phyloP scores from a whole-genome alignment of 2,113 vertebrate genomes.

The Condylura cristata region DNA sequence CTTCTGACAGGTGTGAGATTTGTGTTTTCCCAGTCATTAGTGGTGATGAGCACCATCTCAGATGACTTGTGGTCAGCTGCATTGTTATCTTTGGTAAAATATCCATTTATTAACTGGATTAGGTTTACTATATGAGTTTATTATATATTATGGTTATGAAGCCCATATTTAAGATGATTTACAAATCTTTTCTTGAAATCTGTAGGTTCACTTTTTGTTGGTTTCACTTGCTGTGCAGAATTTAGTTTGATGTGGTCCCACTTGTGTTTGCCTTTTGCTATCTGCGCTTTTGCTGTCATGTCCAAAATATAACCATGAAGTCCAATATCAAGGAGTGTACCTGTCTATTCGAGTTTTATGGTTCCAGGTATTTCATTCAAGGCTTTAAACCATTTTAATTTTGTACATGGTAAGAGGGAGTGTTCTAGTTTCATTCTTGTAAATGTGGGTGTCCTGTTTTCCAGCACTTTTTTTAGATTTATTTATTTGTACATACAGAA shows the following conservation, averaged over 20 bases:
- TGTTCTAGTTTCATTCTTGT: neutral
- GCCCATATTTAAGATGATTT: neutral
- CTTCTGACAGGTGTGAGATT: neutral
- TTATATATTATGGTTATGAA: neutral
- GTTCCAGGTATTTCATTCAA: neutral
- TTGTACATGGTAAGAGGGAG: neutral
- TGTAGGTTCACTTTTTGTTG: neutral
- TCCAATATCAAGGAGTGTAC: neutral
- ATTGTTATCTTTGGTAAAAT: neutral
- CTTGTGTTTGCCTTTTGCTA: no score
- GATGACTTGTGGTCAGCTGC: no score
- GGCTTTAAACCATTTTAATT: neutral
- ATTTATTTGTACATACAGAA: no score
- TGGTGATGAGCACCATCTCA: no score
- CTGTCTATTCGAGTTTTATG: neutral
- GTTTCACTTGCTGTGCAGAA: neutral
- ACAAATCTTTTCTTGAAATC: neutral
- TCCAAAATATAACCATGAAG: neutral
- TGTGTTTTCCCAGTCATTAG: no score
- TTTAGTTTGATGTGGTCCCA: neutral
- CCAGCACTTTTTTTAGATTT: neutral
- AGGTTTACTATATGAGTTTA: neutral
- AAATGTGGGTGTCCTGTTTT: neutral
- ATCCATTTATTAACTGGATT: neutral
- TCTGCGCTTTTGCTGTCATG: no score